These are phyloP conservation scores for Zaprionus obscuricornis DNA, from an alignment of 2,888 invertebrate species.

Conservation along the genomic window DNA sequence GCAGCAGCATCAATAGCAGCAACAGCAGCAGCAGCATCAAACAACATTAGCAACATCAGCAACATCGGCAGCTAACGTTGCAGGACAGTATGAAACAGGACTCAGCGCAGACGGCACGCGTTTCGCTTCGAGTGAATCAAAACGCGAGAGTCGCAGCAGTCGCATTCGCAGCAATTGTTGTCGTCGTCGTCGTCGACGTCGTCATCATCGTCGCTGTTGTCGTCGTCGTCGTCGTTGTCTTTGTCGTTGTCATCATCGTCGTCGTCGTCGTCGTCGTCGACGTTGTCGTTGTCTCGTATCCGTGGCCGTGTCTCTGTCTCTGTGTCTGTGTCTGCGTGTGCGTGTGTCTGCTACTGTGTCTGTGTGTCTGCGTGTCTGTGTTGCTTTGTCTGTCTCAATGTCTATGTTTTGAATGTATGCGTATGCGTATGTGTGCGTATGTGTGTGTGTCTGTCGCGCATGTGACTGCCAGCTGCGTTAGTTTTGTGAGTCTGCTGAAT, in stretches of 20 bases:
- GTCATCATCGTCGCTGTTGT: slow-evolving; percentile 14
- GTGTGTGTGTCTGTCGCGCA: slow-evolving; percentile 51
- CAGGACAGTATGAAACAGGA: slow-evolving; percentile 72
- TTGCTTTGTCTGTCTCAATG: slow-evolving; percentile 1
- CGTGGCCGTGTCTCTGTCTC: slow-evolving; percentile 33
- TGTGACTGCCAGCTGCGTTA: slow-evolving; percentile 64
- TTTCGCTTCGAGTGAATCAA: slow-evolving; percentile 62
- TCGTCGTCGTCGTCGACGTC: slow-evolving; percentile 21
- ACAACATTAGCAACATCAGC: slow-evolving; percentile 24
- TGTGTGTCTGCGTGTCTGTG: slow-evolving; percentile 16
- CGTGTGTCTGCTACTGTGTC: slow-evolving; percentile 22
- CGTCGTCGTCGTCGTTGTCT: slow-evolving; percentile 14
- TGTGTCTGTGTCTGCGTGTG: slow-evolving; percentile 23
- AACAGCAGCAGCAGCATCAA: slow-evolving; percentile 16
- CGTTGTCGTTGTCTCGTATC: slow-evolving; percentile 31
- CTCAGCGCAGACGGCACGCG: slow-evolving; percentile 79
- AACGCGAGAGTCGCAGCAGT: slow-evolving; percentile 51
- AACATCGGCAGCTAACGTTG: slow-evolving; percentile 42
- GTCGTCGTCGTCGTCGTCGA: slow-evolving; percentile 21
- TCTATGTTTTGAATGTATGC: slow-evolving; percentile 3
- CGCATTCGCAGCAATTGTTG: slow-evolving; percentile 7
- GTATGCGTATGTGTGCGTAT: slow-evolving; percentile 16
- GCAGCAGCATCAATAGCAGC: slow-evolving; percentile 24
- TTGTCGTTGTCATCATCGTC: slow-evolving; percentile 9
- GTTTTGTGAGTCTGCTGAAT: slow-evolving; percentile 33